These are phyloP conservation scores for Perca fluviatilis DNA, from an alignment of 2,113 vertebrate genomes.

Conservation along the genomic window DNA sequence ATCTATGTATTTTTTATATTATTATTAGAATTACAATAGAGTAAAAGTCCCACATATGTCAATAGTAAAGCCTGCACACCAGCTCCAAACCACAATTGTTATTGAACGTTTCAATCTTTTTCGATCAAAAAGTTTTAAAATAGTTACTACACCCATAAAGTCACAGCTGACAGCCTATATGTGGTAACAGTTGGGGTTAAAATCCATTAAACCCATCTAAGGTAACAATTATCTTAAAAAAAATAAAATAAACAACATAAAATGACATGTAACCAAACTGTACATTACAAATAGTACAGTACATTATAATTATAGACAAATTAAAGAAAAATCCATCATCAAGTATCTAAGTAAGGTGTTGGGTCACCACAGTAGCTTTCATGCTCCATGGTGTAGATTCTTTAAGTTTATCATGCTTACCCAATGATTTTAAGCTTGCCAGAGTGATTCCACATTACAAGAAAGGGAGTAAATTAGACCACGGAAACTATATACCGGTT, in stretches of 20 bases:
- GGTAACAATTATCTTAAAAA: slow-evolving; percentile 6
- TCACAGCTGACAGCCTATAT: not conserved
- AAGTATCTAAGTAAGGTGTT: too few species aligned
- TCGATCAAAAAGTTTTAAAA: not conserved
- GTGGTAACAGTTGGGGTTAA: slow-evolving; percentile 11
- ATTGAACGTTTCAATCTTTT: not conserved
- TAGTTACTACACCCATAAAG: not conserved
- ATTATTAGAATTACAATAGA: too few species aligned
- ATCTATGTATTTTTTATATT: too few species aligned
- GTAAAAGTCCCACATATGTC: not conserved
- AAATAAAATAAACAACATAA: not conserved
- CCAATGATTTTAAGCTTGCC: too few species aligned
- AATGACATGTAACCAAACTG: not conserved
- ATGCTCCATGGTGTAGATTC: too few species aligned
- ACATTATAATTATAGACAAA: slow-evolving; percentile 2
- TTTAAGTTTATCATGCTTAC: too few species aligned
- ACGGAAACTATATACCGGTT: too few species aligned
- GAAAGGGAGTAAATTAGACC: too few species aligned
- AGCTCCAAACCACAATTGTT: not conserved
- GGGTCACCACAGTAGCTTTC: too few species aligned
- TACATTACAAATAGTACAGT: not conserved
- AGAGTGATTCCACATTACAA: too few species aligned
- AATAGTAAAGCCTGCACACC: not conserved
- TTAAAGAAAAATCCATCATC: too few species aligned
- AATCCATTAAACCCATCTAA: not conserved